A percentile compares a stretch with the other conserved stretches of the same genome.
phyloP scores from a whole-genome alignment of 1,140 invertebrate species.

The Caligus rogercresseyi region DNA sequence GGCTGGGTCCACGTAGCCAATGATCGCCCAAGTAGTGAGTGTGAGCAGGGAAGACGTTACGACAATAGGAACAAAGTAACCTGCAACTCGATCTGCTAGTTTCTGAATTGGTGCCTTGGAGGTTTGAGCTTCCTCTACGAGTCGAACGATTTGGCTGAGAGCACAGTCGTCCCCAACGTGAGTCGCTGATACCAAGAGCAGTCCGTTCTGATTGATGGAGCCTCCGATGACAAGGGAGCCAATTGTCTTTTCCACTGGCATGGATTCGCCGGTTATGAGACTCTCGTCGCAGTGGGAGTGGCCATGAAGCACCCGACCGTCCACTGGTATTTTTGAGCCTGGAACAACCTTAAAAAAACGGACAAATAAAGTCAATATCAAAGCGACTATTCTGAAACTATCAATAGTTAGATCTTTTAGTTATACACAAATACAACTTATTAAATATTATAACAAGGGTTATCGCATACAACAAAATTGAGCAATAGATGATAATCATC shows the following conservation, averaged over 20 bases:
- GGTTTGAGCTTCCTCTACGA: conserved; percentile 95
- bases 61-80: conserved; percentile 90
- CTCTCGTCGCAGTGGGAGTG: conserved; percentile 88
- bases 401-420: not conserved
- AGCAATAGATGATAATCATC: no score
- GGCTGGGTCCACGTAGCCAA: conserved; percentile 52
- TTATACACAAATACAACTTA: no score
- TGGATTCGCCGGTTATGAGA: conserved; percentile 92
- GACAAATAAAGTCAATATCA: no score
- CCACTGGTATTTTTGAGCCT: conserved; percentile 82
- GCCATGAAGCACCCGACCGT: conserved; percentile 77
- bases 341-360: conserved; percentile 59
- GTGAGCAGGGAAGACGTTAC: conserved; percentile 67
- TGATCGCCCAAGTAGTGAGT: conserved; percentile 66
- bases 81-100: conserved; percentile 74
- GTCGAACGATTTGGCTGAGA: conserved; percentile 61
- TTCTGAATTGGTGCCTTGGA: conserved; percentile 95
- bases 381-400: no score
- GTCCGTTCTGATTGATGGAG: conserved; percentile 87
- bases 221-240: conserved; percentile 39
- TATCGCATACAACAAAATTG: no score
- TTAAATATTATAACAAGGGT: no score
- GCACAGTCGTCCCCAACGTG: conserved; percentile 92
- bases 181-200: conserved; percentile 70
- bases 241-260: conserved; percentile 75